Conservation (phyloP, 2,888 invertebrate genomes). For the Andricus quercusramuli region DNA sequence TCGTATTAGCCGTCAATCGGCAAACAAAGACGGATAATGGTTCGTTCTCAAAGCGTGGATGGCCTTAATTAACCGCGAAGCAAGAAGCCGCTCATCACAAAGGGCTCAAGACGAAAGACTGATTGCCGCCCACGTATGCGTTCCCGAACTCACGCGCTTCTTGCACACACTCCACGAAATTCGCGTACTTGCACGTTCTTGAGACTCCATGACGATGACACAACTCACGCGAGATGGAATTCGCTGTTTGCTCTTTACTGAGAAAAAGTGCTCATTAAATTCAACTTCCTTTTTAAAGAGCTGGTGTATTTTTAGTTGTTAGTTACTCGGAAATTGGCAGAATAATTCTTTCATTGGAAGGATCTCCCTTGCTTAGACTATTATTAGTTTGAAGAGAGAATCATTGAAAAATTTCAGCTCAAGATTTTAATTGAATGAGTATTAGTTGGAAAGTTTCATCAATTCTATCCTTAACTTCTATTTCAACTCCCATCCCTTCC, state of each 20-base stretch:
- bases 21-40: conserved; percentile 57
- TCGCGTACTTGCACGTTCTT: background rate
- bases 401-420: background rate
- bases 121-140: conserved; percentile 66
- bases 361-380: background rate
- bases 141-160: conserved; percentile 13
- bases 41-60: conserved; percentile 53
- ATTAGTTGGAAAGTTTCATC: too few species aligned
- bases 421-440: too few species aligned
- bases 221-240: conserved; percentile 17
- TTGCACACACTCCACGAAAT: conserved; percentile 26
- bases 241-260: background rate
- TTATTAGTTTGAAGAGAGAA: background rate
- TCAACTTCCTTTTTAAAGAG: conserved; percentile 17
- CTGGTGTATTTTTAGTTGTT: background rate
- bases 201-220: background rate
- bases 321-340: too few species aligned
- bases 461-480: too few species aligned
- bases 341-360: background rate
- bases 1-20: conserved; percentile 61
- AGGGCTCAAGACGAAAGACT: conserved; percentile 53
- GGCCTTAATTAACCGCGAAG: conserved; percentile 67
- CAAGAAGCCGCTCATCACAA: conserved; percentile 62
- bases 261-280: conserved; percentile 20
- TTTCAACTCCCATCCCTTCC: too few species aligned